Evolutionary conservation across 2,888 invertebrate genomes (phyloP), one percentile per base, ranked within the genome.

Genomic region (Acrobasis repandana): DNA sequence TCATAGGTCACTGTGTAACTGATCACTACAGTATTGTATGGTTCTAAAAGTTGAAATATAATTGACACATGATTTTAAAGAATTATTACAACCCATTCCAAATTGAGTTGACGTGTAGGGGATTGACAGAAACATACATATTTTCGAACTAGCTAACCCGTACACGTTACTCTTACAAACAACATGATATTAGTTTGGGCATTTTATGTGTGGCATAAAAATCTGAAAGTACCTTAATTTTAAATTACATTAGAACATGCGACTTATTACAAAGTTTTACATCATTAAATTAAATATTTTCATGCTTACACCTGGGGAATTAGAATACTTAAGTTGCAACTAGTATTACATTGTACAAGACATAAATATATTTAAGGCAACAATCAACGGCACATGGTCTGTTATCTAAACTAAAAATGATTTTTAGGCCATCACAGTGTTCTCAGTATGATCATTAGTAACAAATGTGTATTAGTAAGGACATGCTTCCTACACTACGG

Each of bases 151-250:
- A 52, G 48, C 67, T 65, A 54, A 52, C 73, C 71, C 56, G 63
- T 67, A 70, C 70, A 70, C 76, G 76, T 75, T 70, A 73, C 76
- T 80, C 81, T 80, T 74, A 83, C 85, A 84, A 76, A 71, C 69
- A 71, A 66, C 61, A 64, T 71, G 69, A 72, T 71, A 77, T 73
- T 77, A 80, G 75, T 74, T 75, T 76, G 75, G 78, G 66, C 68
- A 67, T 67, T 66, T 64, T 67, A 69, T 66, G 63, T 69, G 68
- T 69, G 76, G 79, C 77, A 70, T 74, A 71, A 76, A 77, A 78
- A 80, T 79, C 76, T 64, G 14, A 28, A 15, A 20, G n/a, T 6
- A 54, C 16, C 20, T 54, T 54, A 61, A 60, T 15, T 11, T 43
- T 43, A 51, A 59, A 58, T 59, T 50, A 51, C 47, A 56, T 49